Evolutionary conservation across 2,113 vertebrate genomes (phyloP).

Genomic region (Myiozetetes cayanensis): DNA sequence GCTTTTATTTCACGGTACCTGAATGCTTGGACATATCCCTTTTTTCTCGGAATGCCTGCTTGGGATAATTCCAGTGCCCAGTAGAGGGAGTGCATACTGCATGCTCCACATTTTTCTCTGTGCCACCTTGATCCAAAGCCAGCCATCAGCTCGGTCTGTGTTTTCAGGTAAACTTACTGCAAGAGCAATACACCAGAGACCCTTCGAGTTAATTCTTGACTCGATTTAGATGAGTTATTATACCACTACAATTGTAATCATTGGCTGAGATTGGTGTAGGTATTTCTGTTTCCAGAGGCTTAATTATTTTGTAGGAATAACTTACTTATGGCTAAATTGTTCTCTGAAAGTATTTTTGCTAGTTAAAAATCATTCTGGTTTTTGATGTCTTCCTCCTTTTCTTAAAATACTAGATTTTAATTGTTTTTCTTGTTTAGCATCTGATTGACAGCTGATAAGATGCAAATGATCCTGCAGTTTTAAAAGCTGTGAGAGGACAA

Average conservation of each 20-base stretch:
- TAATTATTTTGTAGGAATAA: not conserved
- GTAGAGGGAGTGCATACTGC: constrained; percentile 67
- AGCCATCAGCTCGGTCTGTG: not conserved
- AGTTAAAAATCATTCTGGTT: not conserved
- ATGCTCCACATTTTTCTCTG: not conserved
- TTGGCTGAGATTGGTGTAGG: not conserved
- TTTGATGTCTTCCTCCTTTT: not conserved
- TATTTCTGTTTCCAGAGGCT: not conserved
- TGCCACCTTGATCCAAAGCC: not conserved
- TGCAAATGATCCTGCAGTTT: not conserved
- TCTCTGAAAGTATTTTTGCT: not conserved
- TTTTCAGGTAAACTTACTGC: not conserved
- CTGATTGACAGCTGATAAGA: not conserved
- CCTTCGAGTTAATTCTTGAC: not conserved
- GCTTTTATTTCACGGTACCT: fast-evolving
- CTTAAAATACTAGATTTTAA: not conserved
- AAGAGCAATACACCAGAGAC: not conserved
- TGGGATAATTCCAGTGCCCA: constrained; percentile 19
- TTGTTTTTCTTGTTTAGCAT: not conserved
- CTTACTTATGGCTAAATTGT: not conserved
- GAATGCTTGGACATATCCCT: fast-evolving
- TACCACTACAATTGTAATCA: not conserved
- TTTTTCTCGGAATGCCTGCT: not conserved
- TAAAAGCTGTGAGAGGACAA: not conserved
- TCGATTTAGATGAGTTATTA: not conserved